Evolutionary conservation across 2,888 invertebrate species (phyloP), one percentile per base, ranked within the genome.

Genomic region (Elegia similella): DNA sequence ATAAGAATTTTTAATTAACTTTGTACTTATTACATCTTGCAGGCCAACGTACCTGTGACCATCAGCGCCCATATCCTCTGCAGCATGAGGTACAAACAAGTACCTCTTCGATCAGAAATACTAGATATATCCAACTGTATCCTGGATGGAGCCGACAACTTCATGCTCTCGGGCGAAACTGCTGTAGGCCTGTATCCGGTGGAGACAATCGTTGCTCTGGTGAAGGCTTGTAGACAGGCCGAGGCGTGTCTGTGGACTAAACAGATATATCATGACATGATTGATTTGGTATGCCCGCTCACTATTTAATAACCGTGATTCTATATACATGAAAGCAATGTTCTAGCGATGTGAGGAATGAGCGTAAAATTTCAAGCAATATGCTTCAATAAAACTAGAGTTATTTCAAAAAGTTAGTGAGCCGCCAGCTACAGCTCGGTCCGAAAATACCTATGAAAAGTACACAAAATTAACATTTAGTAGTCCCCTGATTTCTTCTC

Each of bases 71-170:
- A 88, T 15, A 69, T 89, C 5, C 62, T 90, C 6, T 80, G 71
- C 60, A 86, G 82, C 55, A 90, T 90, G 90, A 71, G 82, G 8
- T 65, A 63, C 10, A 79, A 77, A 34, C 76, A 73, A 59, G 66
- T 84, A 42, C 84, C 90, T 0, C 69, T 86, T 1, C 84, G 95
- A 71, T 92, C 95, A 1, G 95, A 95, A 77, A 86, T 94, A 12
- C 92, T 94, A 30, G 95, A 95, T 67, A 93, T 96, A 7, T 94
- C 95, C 43, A 95, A 95, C 74, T 95, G 95, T 54, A 93, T 96
- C 17, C 78, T 95, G 15, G 95, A 95, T 69, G 96, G 95, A 15
- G 94, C 93, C 50, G 96, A 95, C 73, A 93, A 93, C 66, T 88
- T 96, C 58, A 93, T 95, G 82, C 84, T 96, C 48, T 93, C 93